Evolutionary conservation across 2,888 invertebrate species (phyloP).

Genomic region (Andrena marginata): DNA sequence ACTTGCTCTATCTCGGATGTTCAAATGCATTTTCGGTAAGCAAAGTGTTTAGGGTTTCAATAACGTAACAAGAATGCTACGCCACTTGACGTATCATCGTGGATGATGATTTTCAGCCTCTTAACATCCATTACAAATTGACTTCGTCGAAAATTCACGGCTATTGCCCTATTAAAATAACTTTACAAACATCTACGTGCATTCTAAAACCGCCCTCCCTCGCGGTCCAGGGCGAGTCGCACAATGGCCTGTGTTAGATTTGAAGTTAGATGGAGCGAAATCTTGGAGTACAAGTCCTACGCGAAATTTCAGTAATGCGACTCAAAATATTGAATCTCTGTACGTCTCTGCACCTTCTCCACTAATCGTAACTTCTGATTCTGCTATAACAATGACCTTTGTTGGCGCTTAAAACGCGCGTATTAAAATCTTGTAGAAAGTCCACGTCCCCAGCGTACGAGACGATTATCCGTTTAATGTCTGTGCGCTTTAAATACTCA

Average conservation of each 20-base stretch:
- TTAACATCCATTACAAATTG: conserved; percentile 65
- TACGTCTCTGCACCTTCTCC: conserved; percentile 17
- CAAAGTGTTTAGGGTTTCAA: conserved; percentile 19
- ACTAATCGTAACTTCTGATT: conserved; percentile 4
- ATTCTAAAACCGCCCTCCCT: conserved; percentile 31
- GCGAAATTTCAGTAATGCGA: conserved; percentile 32
- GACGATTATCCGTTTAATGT: conserved; percentile 31
- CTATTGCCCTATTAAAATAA: conserved; percentile 67
- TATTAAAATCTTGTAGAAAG: conserved; percentile 53
- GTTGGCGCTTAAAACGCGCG: conserved; percentile 40
- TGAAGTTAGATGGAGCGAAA: conserved; percentile 39
- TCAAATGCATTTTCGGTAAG: conserved; percentile 50
- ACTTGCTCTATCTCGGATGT: conserved; percentile 41
- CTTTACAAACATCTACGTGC: conserved; percentile 50
- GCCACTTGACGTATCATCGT: conserved; percentile 39
- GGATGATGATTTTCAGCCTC: conserved; percentile 44
- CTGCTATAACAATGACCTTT: conserved; percentile 27
- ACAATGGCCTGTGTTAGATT: conserved; percentile 12
- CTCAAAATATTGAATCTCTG: conserved; percentile 24
- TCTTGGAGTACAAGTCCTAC: conserved; percentile 39
- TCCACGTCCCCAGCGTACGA: conserved; percentile 36
- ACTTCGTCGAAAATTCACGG: conserved; percentile 55
- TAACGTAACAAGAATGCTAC: conserved; percentile 11
- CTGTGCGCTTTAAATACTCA: conserved; percentile 68
- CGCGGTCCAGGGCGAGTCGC: not conserved